A percentile compares a stretch with the other conserved stretches of the same genome.
Conservation (phyloP, 2,888 invertebrate genomes). For the Emmelina monodactyla region DNA sequence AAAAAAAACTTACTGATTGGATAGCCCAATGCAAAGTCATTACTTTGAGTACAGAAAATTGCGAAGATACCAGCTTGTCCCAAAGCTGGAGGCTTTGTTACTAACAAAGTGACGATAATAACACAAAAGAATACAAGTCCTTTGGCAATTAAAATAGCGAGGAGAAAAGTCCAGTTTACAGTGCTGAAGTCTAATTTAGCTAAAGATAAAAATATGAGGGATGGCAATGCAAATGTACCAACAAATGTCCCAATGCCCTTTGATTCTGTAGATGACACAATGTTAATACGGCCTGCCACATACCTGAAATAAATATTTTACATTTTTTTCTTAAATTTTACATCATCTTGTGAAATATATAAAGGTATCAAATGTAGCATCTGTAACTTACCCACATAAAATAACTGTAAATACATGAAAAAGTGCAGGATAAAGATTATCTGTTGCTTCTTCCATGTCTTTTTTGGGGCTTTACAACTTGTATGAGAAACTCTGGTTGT, state of each 20-base stretch:
- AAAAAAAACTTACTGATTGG: slow-evolving; percentile 79
- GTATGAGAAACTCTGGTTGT: too few relatives aligned
- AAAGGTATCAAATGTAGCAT: slow-evolving; percentile 3
- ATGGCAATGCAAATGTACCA: slow-evolving; percentile 91
- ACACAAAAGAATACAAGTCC: slow-evolving; percentile 84
- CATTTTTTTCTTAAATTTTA: too few relatives aligned
- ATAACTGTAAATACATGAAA: slow-evolving; percentile 93
- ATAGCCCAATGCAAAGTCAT: slow-evolving; percentile 96
- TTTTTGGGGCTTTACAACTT: neutral
- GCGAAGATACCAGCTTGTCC: slow-evolving; percentile 90
- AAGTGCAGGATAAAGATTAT: slow-evolving; percentile 89
- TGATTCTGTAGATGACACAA: slow-evolving; percentile 83
- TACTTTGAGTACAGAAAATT: slow-evolving; percentile 95
- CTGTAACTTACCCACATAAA: slow-evolving; percentile 80
- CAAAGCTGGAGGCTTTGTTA: slow-evolving; percentile 81
- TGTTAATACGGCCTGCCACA: slow-evolving; percentile 81
- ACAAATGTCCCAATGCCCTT: slow-evolving; percentile 93
- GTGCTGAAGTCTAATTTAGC: slow-evolving; percentile 82
- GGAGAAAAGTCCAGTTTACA: slow-evolving; percentile 92
- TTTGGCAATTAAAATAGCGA: slow-evolving; percentile 86
- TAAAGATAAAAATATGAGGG: slow-evolving; percentile 89
- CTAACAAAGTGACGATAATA: slow-evolving; percentile 76
- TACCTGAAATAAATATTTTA: slow-evolving; percentile 72
- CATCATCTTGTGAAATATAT: slow-evolving; percentile 1
- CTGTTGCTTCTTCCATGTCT: slow-evolving; percentile 23